Evolutionary conservation across 2,888 invertebrate genomes (phyloP), one percentile per base, ranked within the genome.

Genomic region (Caenorhabditis plicata): DNA sequence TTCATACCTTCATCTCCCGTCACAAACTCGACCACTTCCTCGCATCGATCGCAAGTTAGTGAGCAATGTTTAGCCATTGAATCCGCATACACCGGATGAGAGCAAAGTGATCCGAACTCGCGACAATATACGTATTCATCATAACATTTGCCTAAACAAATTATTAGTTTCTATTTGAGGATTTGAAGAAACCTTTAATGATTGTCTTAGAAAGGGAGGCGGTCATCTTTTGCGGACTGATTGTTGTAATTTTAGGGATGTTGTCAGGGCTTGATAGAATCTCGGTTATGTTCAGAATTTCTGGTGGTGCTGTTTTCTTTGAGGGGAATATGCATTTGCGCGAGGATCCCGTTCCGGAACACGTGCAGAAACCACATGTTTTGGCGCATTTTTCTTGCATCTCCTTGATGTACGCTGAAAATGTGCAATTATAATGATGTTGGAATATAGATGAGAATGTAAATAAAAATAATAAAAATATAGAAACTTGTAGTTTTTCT

Each of bases 101-200:
- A 53, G 45, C 73, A 73, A n/a, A 73, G 62, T 2, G 71, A 57
- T 13, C 46, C 50, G 48, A 71, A 71, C 36, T 73, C 73, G 8
- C 64, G 38, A 52, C 73, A 73, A 47, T 73, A 73, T 9, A 69
- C 60, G 52, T 73, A 73, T 42, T 71, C 71, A 39, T 73, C 71
- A 57, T 64, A 73, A 31, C 73, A 73, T 11, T 50, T 69, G 5
- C 71, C 71, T 65, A 19, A 13, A 29, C 19, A 23, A 41, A 5
- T 13, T 11, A n/a, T 8, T 9, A 36, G 36, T 4, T 17, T 22
- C n/a, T 17, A n/a, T 17, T 4, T 23, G 23, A 39, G 17, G 4
- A 19, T 26, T 42, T 44, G 17, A 22, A 9, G 4, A 7, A 27
- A 61, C 64, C 64, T 54, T 45, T 58, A 33, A 71, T 67, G 1